phyloP scores from a whole-genome alignment of 2,113 vertebrate species.

The Callorhinus ursinus region DNA sequence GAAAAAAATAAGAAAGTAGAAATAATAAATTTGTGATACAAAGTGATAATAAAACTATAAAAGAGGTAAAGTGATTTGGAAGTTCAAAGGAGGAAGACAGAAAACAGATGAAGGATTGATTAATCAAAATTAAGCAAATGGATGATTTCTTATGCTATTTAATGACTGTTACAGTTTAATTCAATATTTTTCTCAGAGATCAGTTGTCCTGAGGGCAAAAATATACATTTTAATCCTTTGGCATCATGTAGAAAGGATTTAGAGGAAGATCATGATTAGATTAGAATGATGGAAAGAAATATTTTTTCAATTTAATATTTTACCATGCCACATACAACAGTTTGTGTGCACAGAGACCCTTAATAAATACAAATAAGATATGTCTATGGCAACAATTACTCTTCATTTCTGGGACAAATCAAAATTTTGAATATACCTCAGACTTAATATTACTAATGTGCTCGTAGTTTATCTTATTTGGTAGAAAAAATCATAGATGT shows the following conservation, averaged over 20 bases:
- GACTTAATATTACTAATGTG: not conserved
- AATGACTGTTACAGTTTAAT: not conserved
- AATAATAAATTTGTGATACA: not conserved
- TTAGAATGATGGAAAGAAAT: not conserved
- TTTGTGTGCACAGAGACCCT: not conserved
- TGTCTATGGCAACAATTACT: not conserved
- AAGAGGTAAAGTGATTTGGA: not conserved
- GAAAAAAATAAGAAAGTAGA: not conserved
- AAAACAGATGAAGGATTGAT: not conserved
- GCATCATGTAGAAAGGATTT: not conserved
- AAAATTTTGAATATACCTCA: not conserved
- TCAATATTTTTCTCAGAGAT: not conserved
- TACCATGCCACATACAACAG: not conserved
- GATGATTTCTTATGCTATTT: not conserved
- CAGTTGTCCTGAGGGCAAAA: not conserved
- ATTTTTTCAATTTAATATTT: slow-evolving; percentile 41
- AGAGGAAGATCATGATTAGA: not conserved
- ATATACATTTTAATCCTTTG: not conserved
- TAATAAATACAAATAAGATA: slow-evolving; percentile 37
- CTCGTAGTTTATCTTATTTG: not conserved
- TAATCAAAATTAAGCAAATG: not conserved
- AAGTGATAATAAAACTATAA: not conserved
- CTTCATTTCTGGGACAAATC: not conserved
- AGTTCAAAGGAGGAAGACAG: not conserved
- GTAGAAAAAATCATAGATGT: not conserved